A percentile compares a stretch with the other conserved stretches of the same genome.
Evolutionary conservation across 2,113 vertebrate species (phyloP).

Genomic region (Helogale parvula): DNA sequence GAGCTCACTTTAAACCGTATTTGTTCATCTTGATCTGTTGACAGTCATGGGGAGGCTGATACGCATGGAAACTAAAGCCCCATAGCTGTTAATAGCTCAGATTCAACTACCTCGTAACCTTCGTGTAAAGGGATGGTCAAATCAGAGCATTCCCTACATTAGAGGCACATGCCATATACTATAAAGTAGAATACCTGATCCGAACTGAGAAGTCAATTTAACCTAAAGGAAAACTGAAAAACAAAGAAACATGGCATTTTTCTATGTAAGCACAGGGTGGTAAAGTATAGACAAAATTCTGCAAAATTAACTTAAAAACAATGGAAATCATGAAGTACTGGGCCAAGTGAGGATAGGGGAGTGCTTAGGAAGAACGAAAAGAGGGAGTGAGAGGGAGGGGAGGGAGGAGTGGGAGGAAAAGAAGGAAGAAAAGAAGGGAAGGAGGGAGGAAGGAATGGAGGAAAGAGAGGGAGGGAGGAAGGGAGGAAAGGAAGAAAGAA

Average conservation of each 20-base stretch:
- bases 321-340: background rate
- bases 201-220: background rate
- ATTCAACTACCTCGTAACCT: background rate
- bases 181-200: background rate
- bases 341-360: background rate
- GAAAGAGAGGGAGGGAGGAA: too few species aligned
- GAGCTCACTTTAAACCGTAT: background rate
- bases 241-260: background rate
- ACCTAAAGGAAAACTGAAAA: background rate
- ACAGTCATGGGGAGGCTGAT: background rate
- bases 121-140: background rate
- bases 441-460: rapidly evolving
- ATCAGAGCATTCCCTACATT: rapidly evolving
- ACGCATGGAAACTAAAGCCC: too few species aligned
- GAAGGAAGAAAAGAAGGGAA: rapidly evolving
- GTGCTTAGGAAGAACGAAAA: background rate
- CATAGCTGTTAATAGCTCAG: background rate
- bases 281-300: background rate
- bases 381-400: rapidly evolving
- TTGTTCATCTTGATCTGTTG: background rate
- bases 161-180: background rate
- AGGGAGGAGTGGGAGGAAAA: rapidly evolving
- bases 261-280: background rate
- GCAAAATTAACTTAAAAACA: background rate
- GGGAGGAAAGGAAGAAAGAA: too few species aligned